phyloP scores from a whole-genome alignment of 2,113 vertebrate genomes.

The Chaetura pelagica region DNA sequence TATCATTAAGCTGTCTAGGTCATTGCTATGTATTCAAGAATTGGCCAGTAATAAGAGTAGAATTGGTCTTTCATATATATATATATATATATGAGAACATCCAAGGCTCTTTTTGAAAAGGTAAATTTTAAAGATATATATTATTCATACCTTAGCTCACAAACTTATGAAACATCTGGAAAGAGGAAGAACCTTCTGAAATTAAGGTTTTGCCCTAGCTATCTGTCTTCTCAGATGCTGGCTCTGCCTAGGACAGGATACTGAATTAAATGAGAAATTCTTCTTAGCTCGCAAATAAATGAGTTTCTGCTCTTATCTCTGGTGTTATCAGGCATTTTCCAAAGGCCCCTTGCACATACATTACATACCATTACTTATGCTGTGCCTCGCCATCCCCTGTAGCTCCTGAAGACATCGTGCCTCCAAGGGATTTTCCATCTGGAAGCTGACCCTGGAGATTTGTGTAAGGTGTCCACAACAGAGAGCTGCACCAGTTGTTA shows the following conservation, averaged over 20 bases:
- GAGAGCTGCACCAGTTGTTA: not conserved
- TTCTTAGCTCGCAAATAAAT: not conserved
- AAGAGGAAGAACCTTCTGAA: not conserved
- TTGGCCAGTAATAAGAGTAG: not conserved
- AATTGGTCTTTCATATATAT: not conserved
- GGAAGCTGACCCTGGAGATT: not conserved
- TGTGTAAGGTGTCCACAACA: not conserved
- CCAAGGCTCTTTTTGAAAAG: not conserved
- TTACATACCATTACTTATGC: not conserved
- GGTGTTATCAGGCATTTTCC: not conserved
- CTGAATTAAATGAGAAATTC: not conserved
- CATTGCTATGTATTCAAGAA: not conserved
- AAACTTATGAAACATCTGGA: not conserved
- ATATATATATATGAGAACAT: not conserved
- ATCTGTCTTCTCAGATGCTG: not conserved
- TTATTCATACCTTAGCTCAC: slow-evolving; percentile 14
- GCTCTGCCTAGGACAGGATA: not conserved
- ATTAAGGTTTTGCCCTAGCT: not conserved
- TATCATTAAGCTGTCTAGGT: not conserved
- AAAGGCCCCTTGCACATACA: not conserved
- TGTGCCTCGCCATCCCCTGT: accelerated
- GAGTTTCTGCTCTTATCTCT: not conserved
- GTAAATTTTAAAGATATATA: not conserved
- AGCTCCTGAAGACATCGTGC: accelerated
- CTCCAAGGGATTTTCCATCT: not conserved